Percentiles rank a stretch among this genome's conserved stretches.
phyloP scores from a whole-genome alignment of 2,113 vertebrate genomes.

The Cygnus atratus region DNA sequence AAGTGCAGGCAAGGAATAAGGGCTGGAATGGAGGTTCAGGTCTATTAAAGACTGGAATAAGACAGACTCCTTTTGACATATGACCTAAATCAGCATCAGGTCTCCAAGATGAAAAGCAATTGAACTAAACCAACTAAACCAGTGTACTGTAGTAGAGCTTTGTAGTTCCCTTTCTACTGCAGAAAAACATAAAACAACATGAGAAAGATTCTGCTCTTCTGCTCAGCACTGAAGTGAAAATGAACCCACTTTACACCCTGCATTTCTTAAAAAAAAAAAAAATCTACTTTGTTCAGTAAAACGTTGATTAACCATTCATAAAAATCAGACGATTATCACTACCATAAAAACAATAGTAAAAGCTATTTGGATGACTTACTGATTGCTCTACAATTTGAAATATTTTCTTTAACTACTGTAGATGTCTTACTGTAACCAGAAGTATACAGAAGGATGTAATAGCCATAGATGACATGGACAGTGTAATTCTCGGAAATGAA shows the following conservation, averaged over 20 bases:
- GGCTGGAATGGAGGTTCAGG: not conserved
- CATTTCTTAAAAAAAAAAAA: not conserved
- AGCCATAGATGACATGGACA: not conserved
- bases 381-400: slow-evolving; percentile 27
- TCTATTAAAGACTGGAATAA: not conserved
- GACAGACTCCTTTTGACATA: not conserved
- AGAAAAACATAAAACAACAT: not conserved
- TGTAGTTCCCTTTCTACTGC: not conserved
- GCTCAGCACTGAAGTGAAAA: not conserved
- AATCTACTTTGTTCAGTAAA: not conserved
- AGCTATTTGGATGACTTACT: not conserved
- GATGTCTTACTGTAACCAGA: not conserved
- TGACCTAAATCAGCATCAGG: not conserved
- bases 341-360: not conserved
- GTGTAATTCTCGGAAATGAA: slow-evolving; percentile 14
- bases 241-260: not conserved
- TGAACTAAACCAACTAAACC: not conserved
- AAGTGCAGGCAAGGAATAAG: not conserved
- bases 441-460: not conserved
- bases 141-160: not conserved
- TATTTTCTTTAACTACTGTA: not conserved
- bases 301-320: not conserved
- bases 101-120: not conserved
- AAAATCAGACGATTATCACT: not conserved
- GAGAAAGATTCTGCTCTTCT: not conserved